phyloP scores from a whole-genome alignment of 2,113 vertebrate genomes.

The Ancistrus triradiatus region DNA sequence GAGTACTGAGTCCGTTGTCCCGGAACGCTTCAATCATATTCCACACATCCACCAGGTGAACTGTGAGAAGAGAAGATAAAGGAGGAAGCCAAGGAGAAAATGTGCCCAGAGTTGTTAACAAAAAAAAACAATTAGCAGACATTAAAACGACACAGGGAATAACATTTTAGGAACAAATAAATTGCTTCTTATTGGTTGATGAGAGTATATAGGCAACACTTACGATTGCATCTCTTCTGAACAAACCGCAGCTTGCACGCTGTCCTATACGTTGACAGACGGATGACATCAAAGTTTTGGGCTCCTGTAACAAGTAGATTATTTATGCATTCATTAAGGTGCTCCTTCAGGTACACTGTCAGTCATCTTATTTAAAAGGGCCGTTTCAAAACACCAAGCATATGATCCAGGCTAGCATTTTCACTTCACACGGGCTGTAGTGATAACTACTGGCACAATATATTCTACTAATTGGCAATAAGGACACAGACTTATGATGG shows the following conservation, averaged over 20 bases:
- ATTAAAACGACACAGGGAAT: no score
- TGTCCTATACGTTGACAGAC: slow-evolving; percentile 93
- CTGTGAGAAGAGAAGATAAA: slow-evolving; percentile 56
- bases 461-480: neutral
- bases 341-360: no score
- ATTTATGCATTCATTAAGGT: neutral
- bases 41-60: slow-evolving; percentile 98
- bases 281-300: slow-evolving; percentile 96
- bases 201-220: slow-evolving; percentile 64
- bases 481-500: slow-evolving; percentile 3
- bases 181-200: no score
- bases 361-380: no score
- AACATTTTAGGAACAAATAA: no score
- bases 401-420: no score
- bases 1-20: slow-evolving; percentile 91
- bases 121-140: no score
- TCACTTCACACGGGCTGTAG: no score
- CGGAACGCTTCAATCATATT: slow-evolving; percentile 99
- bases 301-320: slow-evolving; percentile 72
- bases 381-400: no score
- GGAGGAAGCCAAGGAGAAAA: neutral
- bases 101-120: neutral
- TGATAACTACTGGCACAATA: slow-evolving; percentile 1
- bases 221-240: slow-evolving; percentile 95
- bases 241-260: slow-evolving; percentile 96